These are phyloP conservation scores for Unio delphinus DNA, from an alignment of 2,888 invertebrate species.

Conservation along the genomic window DNA sequence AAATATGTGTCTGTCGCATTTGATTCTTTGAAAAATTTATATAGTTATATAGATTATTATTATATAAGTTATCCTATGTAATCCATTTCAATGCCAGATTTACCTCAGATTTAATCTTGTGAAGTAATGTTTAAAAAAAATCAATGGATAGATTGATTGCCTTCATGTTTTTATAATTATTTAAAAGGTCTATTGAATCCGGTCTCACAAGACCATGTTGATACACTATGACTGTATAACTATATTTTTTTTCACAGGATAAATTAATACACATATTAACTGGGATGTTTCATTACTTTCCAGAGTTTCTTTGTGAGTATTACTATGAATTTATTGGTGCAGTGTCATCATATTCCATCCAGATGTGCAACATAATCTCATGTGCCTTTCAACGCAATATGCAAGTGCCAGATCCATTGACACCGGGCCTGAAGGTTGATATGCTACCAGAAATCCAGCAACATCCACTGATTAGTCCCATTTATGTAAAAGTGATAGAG, in stretches of 20 bases:
- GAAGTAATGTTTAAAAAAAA: no score
- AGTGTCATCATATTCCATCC: conserved; percentile 99
- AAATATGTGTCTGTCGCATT: background rate
- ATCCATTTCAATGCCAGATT: no score
- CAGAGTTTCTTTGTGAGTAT: conserved; percentile 98
- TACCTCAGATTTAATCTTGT: no score
- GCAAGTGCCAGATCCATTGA: conserved; percentile 98
- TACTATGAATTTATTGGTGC: conserved; percentile 99
- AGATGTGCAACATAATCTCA: conserved; percentile 96
- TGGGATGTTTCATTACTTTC: conserved; percentile 89
- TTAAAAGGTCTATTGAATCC: background rate
- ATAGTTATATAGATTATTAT: no score
- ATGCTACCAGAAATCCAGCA: conserved; percentile 59
- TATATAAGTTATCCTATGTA: no score
- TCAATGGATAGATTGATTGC: background rate
- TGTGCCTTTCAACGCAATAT: conserved; percentile 98
- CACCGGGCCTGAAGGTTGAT: conserved; percentile 88
- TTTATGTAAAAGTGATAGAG: conserved; percentile 89
- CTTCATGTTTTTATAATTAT: background rate
- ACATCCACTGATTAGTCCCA: conserved; percentile 87
- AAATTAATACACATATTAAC: conserved; percentile 76
- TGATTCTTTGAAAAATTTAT: no score
- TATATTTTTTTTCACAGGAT: conserved; percentile 67
- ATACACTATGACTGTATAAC: background rate
- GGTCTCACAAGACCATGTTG: background rate